phyloP scores from a whole-genome alignment of 2,113 vertebrate species.

The Prietella phreatophila region DNA sequence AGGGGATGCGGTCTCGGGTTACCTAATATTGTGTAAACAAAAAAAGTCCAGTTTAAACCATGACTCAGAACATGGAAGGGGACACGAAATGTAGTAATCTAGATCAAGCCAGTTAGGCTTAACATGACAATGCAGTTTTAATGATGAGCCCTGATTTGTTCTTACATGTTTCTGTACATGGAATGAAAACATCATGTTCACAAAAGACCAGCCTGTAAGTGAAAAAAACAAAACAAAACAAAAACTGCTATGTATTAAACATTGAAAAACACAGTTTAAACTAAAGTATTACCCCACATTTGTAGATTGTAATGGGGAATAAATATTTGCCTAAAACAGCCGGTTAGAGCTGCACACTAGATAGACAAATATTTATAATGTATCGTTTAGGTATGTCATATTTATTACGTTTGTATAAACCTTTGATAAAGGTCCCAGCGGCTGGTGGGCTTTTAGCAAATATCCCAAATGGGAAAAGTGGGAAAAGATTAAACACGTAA shows the following conservation, averaged over 20 bases:
- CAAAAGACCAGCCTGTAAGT: neutral
- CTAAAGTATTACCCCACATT: neutral
- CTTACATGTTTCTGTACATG: neutral
- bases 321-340: neutral
- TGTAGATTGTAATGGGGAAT: neutral
- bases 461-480: neutral
- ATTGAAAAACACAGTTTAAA: neutral
- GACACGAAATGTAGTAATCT: neutral
- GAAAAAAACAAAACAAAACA: neutral
- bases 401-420: neutral
- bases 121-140: conserved; percentile 18
- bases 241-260: neutral
- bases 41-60: conserved; percentile 10
- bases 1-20: neutral
- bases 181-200: conserved; percentile 1
- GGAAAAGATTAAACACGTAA: neutral
- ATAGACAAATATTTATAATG: neutral
- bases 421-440: neutral
- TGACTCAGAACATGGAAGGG: conserved; percentile 24
- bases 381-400: neutral
- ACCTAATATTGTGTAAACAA: neutral
- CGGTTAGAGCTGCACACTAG: neutral
- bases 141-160: neutral
- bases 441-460: neutral
- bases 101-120: neutral